phyloP scores from a whole-genome alignment of 1,140 invertebrate genomes.

The Microplitis mediator region DNA sequence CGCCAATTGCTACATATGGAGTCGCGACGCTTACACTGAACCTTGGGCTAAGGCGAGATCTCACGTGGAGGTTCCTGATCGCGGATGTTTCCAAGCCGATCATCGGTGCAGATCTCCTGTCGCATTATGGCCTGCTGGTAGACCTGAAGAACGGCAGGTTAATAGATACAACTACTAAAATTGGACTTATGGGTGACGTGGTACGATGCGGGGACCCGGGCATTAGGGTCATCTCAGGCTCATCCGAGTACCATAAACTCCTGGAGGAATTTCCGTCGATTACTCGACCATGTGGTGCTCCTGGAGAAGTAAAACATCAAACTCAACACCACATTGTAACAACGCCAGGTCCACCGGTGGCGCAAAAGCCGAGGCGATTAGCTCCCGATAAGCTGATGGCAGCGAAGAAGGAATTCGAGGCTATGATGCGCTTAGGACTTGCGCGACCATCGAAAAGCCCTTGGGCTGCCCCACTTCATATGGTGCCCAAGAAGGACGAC shows the following conservation, averaged over 20 bases:
- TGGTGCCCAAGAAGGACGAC: slow-evolving; percentile 50
- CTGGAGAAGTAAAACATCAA: background rate
- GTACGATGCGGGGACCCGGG: background rate
- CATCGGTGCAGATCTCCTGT: slow-evolving; percentile 56
- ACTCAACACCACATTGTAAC: slow-evolving; percentile 35
- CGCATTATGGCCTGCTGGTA: slow-evolving; percentile 43
- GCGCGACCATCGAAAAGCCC: slow-evolving; percentile 37
- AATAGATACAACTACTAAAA: slow-evolving; percentile 40
- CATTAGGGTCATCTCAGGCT: background rate
- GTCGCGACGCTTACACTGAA: slow-evolving; percentile 35
- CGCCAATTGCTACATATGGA: slow-evolving; percentile 50
- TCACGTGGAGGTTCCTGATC: slow-evolving; percentile 54
- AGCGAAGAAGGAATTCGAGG: slow-evolving; percentile 4
- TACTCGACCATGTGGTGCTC: slow-evolving; percentile 10
- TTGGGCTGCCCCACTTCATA: slow-evolving; percentile 28
- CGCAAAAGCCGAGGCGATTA: slow-evolving; percentile 46
- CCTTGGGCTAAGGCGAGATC: slow-evolving; percentile 36
- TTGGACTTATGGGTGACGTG: slow-evolving; percentile 9
- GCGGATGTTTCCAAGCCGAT: slow-evolving; percentile 52
- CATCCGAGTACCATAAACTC: background rate
- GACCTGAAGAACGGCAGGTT: slow-evolving; percentile 42
- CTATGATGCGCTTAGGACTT: slow-evolving; percentile 39
- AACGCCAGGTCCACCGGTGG: slow-evolving; percentile 46
- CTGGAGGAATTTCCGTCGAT: slow-evolving; percentile 17
- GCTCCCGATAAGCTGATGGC: slow-evolving; percentile 39